A percentile compares a stretch with the other conserved stretches of the same genome.
phyloP scores from a whole-genome alignment of 2,888 invertebrate genomes.

The Serripes groenlandicus region DNA sequence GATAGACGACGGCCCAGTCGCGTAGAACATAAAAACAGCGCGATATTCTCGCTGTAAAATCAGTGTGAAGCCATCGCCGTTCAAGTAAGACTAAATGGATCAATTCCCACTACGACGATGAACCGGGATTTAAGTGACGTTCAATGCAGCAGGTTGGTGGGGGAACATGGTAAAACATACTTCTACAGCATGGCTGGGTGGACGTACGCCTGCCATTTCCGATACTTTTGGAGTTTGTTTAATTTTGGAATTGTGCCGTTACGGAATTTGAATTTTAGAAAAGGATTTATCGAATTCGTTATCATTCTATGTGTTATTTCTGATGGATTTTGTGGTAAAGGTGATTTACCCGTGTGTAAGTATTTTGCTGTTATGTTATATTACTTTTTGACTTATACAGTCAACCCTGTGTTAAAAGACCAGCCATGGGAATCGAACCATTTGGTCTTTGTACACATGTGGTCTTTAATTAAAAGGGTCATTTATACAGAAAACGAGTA shows the following conservation, averaged over 20 bases:
- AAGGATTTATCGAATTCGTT: not conserved
- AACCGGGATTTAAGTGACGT: constrained; percentile 21
- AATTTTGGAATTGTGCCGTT: not conserved
- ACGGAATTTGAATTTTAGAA: not conserved
- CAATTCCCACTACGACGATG: constrained; percentile 31
- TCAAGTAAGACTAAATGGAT: constrained; percentile 41
- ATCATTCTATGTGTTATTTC: constrained; percentile 4
- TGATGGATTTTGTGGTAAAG: not conserved
- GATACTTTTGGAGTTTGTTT: not conserved
- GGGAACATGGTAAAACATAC: constrained; percentile 1
- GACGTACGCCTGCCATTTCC: not conserved
- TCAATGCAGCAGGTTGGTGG: constrained; percentile 12
- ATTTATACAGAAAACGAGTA: not conserved
- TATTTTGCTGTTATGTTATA: not conserved
- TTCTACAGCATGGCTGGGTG: not conserved
- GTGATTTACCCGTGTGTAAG: constrained; percentile 12
- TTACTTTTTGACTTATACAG: not conserved
- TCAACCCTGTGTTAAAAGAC: not conserved
- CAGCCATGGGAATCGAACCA: no score
- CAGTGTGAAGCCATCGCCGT: constrained; percentile 27
- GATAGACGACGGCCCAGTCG: not conserved
- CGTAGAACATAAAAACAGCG: constrained; percentile 14
- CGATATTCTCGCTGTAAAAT: constrained; percentile 2
- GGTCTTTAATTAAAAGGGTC: not conserved
- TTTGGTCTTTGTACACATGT: not conserved